Base-by-base conservation (phyloP, 2,113 vertebrate genomes). In the Strix uralensis region DNA sequence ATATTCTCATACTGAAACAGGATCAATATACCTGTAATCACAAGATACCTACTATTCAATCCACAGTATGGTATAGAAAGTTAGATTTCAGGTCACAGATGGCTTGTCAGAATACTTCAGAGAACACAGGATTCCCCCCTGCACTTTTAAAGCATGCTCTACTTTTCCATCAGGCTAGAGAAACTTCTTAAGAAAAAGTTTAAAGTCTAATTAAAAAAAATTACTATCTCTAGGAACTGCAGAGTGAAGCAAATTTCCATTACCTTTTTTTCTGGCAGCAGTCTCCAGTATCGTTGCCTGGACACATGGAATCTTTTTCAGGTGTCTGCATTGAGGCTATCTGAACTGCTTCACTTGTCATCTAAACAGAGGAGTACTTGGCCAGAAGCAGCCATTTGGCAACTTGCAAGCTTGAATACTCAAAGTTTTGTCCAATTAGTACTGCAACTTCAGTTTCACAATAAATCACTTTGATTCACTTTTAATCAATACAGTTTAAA, bases 301-400 rank as follows among this genome's bases (percentile, higher is more conserved):
- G 84, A 95, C 90, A 94, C 84, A 96, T 15, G 90, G 85, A 86
- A 86, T 88, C 74, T 92, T 93, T 96, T 73, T 90, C 96, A 92
- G 88, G 74, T 93, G 78, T 94, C 92, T 91, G 87, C 90, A 93
- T 7, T 90, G 81, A 81, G 52, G 69, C 91, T 95, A 92, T 91
- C 77, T 95, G 84, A 96, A 90, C 71, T 88, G 84, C 75, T 94
- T 88, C 87, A 80, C 74, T 90, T 94, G 74, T 86, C 87, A 96
- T 80, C 66, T 93, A 75, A 91, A 95, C 87, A 94, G 51, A 88
- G 75, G 58, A 92, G 62, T 46, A 73, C 46, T 90, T 66, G 71
- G 90, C 93, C 96, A 90, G 81, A 79, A 85, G 78, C 40, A 94
- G 90, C 52, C 69, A 95, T 61, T 22, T 63, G 29, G 83, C 65